Percentiles rank a stretch among this genome's conserved stretches.
These are phyloP conservation scores for Macrosteles quadrilineatus DNA, from an alignment of 1,140 invertebrate species.

Conservation along the genomic window DNA sequence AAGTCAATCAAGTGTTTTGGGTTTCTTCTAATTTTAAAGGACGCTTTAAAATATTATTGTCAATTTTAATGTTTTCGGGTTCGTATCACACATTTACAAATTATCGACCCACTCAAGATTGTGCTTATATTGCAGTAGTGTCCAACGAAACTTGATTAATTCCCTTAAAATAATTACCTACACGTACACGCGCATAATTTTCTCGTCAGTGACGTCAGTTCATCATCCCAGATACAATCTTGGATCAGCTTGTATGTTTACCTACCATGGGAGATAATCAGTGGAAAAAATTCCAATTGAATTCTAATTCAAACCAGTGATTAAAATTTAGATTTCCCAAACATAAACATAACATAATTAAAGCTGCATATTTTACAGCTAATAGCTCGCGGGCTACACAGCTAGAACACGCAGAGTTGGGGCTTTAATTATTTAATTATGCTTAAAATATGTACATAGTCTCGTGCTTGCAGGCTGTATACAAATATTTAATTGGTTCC, in stretches of 20 bases:
- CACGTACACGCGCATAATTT: no score
- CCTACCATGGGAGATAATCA: not conserved
- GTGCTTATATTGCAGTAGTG: no score
- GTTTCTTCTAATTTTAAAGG: no score
- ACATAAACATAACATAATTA: constrained; percentile 2
- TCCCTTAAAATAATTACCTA: no score
- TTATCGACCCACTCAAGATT: no score
- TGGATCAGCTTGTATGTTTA: not conserved
- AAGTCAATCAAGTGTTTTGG: no score
- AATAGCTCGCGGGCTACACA: not conserved
- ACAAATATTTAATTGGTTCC: constrained; percentile 17
- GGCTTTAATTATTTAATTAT: constrained; percentile 15
- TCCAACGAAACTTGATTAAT: no score
- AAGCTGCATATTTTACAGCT: constrained; percentile 3
- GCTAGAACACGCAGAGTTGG: not conserved
- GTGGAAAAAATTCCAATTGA: not conserved
- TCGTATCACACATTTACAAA: no score
- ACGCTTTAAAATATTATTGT: no score
- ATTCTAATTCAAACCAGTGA: constrained; percentile 9
- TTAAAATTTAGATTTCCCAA: not conserved
- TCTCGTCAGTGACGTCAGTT: no score
- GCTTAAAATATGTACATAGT: constrained; percentile 8
- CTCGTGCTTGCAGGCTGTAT: not conserved
- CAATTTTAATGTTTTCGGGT: no score
- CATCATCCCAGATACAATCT: not conserved